Evolutionary conservation across 2,888 invertebrate genomes (phyloP).

Genomic region (Heliconius charithonia): DNA sequence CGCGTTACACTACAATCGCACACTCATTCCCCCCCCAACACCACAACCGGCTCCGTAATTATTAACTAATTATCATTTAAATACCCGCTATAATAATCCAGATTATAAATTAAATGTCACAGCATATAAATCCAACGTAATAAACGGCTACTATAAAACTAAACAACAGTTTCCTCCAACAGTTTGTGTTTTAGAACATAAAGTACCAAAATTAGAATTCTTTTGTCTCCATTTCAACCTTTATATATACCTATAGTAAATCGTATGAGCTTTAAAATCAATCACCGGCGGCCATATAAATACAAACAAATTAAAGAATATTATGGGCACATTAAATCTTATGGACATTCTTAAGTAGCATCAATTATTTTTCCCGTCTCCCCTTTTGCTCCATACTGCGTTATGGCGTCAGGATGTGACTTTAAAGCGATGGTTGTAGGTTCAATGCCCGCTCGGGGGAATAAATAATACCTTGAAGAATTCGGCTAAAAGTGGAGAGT

Average conservation of each 20-base stretch:
- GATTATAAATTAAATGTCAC: constrained; percentile 13
- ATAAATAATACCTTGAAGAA: too few species aligned
- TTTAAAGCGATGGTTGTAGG: too few species aligned
- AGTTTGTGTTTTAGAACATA: constrained; percentile 27
- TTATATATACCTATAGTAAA: constrained; percentile 53
- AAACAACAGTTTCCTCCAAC: constrained; percentile 6
- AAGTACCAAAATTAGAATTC: constrained; percentile 46
- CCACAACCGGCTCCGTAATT: background rate
- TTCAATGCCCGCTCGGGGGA: too few species aligned
- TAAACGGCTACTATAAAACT: constrained; percentile 29
- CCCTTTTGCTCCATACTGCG: background rate
- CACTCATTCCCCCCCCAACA: too few species aligned
- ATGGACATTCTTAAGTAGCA: constrained; percentile 37
- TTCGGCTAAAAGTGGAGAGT: too few species aligned
- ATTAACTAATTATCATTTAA: constrained; percentile 9
- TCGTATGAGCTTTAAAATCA: constrained; percentile 60
- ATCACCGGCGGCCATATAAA: constrained; percentile 54
- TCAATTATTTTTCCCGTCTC: background rate
- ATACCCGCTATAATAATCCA: background rate
- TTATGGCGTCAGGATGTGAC: background rate
- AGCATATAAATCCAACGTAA: constrained; percentile 25
- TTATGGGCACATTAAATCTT: constrained; percentile 47
- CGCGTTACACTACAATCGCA: too few species aligned
- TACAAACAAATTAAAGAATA: constrained; percentile 52
- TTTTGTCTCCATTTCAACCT: constrained; percentile 51